Evolutionary conservation across 2,797 vertebrate genomes (phyloP).

Genomic region (Peromyscus attwateri): DNA sequence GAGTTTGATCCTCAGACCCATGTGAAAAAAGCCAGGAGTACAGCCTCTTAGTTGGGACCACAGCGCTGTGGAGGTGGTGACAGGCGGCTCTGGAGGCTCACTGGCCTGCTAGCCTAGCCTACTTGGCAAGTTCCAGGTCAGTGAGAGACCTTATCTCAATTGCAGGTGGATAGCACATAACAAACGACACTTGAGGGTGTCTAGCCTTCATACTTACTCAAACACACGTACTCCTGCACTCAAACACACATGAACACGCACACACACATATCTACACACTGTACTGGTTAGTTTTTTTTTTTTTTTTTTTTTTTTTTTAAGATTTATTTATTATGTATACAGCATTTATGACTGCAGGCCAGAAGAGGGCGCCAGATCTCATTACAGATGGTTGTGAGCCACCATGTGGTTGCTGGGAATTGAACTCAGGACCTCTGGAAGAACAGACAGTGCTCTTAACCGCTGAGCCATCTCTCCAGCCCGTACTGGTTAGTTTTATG

Average conservation of each 20-base stretch:
- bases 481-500: not conserved
- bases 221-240: not conserved
- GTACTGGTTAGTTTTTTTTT: no score
- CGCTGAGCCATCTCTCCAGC: no score
- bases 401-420: no score
- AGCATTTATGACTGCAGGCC: no score
- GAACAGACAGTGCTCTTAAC: no score
- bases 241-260: not conserved
- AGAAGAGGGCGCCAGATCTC: no score
- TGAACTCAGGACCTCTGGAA: no score
- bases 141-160: not conserved
- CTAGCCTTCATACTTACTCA: not conserved
- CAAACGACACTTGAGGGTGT: not conserved
- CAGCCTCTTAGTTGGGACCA: not conserved
- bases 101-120: no score
- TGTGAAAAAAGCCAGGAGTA: not conserved
- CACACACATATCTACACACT: not conserved
- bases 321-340: no score
- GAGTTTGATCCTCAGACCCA: not conserved
- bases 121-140: not conserved
- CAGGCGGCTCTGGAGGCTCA: not conserved
- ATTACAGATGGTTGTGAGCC: no score
- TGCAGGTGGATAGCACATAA: not conserved
- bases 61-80: not conserved
- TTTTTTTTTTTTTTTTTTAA: no score